Conservation (phyloP, 1,140 invertebrate species). For the Caenorhabditis remanei region DNA sequence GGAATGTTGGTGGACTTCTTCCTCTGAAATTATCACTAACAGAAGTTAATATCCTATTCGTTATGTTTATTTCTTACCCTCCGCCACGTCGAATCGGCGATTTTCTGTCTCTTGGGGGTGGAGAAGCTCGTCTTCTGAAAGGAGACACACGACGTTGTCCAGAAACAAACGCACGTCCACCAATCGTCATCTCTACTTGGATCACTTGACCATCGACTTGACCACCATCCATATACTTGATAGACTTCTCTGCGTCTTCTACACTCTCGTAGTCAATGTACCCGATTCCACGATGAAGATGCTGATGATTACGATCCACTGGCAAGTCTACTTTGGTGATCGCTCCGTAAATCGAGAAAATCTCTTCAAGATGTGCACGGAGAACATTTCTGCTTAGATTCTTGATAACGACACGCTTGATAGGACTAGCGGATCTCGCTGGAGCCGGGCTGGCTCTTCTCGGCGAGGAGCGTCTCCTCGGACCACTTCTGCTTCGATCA, state of each 20-base stretch:
- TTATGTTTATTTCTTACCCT: neutral
- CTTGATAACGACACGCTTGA: conserved; percentile 25
- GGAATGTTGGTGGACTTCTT: conserved; percentile 31
- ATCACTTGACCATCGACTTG: conserved; percentile 76
- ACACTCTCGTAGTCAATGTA: conserved; percentile 93
- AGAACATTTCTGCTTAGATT: conserved; percentile 49
- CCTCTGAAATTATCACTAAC: conserved; percentile 4
- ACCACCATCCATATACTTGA: conserved; percentile 99
- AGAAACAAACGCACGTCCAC: neutral
- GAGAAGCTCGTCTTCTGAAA: conserved; percentile 18
- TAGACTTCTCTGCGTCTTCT: conserved; percentile 95
- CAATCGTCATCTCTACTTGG: conserved; percentile 69
- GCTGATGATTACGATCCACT: conserved; percentile 87
- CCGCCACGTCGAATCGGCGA: conserved; percentile 2
- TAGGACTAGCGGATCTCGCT: conserved; percentile 21
- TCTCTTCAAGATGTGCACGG: conserved; percentile 89
- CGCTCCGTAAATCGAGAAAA: conserved; percentile 91
- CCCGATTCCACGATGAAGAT: conserved; percentile 89
- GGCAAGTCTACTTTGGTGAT: conserved; percentile 92
- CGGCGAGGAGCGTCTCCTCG: neutral
- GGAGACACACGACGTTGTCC: conserved; percentile 1
- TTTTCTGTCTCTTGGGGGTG: conserved; percentile 13
- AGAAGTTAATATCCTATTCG: neutral
- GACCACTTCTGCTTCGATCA: conserved; percentile 28
- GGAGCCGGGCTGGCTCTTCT: neutral